A percentile compares a stretch with the other conserved stretches of the same genome.
Conservation (phyloP, 2,113 vertebrate genomes). For the Mesoclemmys tuberculata region DNA sequence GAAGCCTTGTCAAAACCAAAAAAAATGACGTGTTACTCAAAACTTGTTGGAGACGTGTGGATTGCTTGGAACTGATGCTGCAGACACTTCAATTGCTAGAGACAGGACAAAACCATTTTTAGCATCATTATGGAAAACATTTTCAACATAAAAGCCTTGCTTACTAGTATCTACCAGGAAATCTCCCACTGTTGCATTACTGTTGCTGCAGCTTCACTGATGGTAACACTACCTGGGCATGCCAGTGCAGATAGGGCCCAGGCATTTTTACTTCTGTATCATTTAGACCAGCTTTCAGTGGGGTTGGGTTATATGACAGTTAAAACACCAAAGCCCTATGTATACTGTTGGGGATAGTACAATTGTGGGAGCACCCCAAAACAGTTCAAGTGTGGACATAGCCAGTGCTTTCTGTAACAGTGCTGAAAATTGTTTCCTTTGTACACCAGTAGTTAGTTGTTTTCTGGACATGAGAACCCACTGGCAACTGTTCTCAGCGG, state of each 20-base stretch:
- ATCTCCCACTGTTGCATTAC: not conserved
- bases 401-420: not conserved
- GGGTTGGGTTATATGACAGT: not conserved
- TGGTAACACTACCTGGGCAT: not conserved
- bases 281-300: not conserved
- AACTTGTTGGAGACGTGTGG: not conserved
- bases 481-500: not conserved
- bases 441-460: not conserved
- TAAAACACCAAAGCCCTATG: not conserved
- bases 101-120: not conserved
- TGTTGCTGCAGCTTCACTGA: not conserved
- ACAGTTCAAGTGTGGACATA: not conserved
- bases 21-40: not conserved
- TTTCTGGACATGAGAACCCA: not conserved
- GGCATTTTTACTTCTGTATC: not conserved
- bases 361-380: not conserved
- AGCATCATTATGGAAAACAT: not conserved
- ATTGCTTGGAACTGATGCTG: not conserved
- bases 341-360: accelerated
- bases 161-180: not conserved
- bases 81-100: not conserved
- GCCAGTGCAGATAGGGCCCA: not conserved
- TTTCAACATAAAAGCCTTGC: accelerated
- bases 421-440: not conserved
- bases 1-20: not conserved